Base-by-base conservation (phyloP, 2,797 vertebrate species). In the Xenops minutus region DNA sequence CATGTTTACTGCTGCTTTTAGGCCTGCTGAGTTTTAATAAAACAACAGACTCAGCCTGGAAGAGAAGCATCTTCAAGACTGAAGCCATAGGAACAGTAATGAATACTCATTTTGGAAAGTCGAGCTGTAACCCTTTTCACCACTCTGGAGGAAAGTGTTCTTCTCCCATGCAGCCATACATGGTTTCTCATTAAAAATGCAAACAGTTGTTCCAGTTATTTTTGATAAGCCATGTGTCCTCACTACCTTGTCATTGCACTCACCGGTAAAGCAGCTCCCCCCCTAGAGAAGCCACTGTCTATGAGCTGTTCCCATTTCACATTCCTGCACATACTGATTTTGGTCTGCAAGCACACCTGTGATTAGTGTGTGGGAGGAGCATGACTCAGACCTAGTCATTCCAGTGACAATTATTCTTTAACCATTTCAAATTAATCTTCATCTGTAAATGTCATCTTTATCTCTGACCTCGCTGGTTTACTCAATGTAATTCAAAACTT, bases 301-400 rank as follows among this genome's bases (percentile, higher is more conserved):
- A 0, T n/a, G 77, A 95, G 55, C 39, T 91, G 54, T 46, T 75
- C 77, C 39, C 12, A 3, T 85, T 54, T 66, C 46, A 10, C 21
- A 34, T 93, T 93, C 55, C 83, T 85, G 49, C 22, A 34, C 7
- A 17, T 29, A 12, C 26, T 43, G 87, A 66, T 75, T 86, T 22
- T 63, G 81, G 67, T 59, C 85, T 83, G 87, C 85, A 85, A 59
- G 77, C 89, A 56, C 64, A 85, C 76, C 67, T 91, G 54, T 80
- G 66, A 75, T 67, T 68, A 81, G 43, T 74, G 59, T 87, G 80
- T 91, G 52, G 85, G 78, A 91, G 92, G 66, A 94, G 32, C 49
- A 34, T 96, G 92, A 95, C 63, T 95, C 86, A 94, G 58, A 85
- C 48, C 56, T 43, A 58, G 67, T 94, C 75, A 91, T 96, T 84